Evolutionary conservation across 2,113 vertebrate genomes (phyloP), one percentile per base, ranked within the genome.

Genomic region (Asarcornis scutulata): DNA sequence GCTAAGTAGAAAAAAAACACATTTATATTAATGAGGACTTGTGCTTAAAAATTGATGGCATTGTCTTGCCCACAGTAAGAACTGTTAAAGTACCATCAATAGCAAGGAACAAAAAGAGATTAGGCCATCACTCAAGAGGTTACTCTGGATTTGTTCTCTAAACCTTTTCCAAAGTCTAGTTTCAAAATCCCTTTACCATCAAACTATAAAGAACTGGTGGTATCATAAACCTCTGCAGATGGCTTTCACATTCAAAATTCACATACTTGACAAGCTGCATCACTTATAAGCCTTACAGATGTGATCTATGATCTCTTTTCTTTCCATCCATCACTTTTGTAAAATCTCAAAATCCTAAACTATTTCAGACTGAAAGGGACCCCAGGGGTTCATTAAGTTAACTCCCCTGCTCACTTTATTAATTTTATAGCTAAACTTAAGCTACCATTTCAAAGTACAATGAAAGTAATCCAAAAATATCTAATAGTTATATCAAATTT

Each of bases 1-100:
- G 18, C 25, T 75, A 79, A 85, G 52, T 36, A 66, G 73, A 68
- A 93, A 93, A 94, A 11, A 0, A 90, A 7, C 0, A 1, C 27
- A 68, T 93, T 79, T 95, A 84, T 91, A 92, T 92, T 92, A 95
- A 93, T 95, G 74, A 92, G 53, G 38, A 68, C 9, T 91, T 67
- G 60, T 89, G 36, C 18, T 95, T 86, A 92, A 95, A 92, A 93
- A 92, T 91, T 79, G 16, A 93, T 95, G 56, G 11, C n/a, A 82
- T 88, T 92, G n/a, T 91, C 69, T 92, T 91, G 67, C 42, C 58
- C 62, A 79, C 48, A 82, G 53, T 91, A 91, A 91, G 82, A 93
- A 62, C 29, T 69, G 34, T 64, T 92, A 40, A 86, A 91, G 48
- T 53, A 26, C 27, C 62, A 82, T 89, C 90, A 91, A 89, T 76